Evolutionary conservation across 1,140 invertebrate genomes (phyloP).

Genomic region (Wasmannia auropunctata): DNA sequence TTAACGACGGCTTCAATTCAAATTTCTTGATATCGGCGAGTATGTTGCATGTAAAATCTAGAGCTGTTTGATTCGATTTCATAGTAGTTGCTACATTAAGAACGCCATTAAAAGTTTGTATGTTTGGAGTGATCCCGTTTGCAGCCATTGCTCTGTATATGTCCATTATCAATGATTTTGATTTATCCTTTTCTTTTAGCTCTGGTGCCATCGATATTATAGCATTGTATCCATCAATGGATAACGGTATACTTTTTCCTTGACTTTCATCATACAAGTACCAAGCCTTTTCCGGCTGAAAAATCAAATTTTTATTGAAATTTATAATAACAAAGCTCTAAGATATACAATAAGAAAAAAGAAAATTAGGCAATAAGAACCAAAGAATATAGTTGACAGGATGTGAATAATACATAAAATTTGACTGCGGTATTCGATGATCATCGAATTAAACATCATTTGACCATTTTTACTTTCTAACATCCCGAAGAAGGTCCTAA

Average conservation of each 20-base stretch:
- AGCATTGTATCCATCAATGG: slow-evolving; percentile 89
- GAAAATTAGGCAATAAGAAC: background rate
- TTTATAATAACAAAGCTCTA: background rate
- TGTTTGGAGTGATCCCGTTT: slow-evolving; percentile 88
- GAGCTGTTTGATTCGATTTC: background rate
- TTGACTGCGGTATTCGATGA: background rate
- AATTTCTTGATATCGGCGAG: slow-evolving; percentile 90
- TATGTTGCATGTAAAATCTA: slow-evolving; percentile 79
- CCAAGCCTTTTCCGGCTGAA: slow-evolving; percentile 87
- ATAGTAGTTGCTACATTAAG: slow-evolving; percentile 80
- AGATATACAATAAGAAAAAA: background rate
- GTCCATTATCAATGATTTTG: slow-evolving; percentile 83
- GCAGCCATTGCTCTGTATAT: slow-evolving; percentile 87
- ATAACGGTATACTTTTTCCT: slow-evolving; percentile 88
- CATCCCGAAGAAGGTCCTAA: background rate
- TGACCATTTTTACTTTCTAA: background rate
- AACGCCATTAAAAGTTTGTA: slow-evolving; percentile 90
- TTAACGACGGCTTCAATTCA: slow-evolving; percentile 90
- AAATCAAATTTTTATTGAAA: slow-evolving; percentile 16
- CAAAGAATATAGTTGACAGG: background rate
- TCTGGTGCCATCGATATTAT: slow-evolving; percentile 87
- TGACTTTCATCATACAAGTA: slow-evolving; percentile 89
- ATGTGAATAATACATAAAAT: background rate
- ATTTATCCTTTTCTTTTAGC: slow-evolving; percentile 83
- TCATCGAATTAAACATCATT: background rate